Conservation (phyloP, 64 coral and sea anemone species). For the Montipora efflorescens region DNA sequence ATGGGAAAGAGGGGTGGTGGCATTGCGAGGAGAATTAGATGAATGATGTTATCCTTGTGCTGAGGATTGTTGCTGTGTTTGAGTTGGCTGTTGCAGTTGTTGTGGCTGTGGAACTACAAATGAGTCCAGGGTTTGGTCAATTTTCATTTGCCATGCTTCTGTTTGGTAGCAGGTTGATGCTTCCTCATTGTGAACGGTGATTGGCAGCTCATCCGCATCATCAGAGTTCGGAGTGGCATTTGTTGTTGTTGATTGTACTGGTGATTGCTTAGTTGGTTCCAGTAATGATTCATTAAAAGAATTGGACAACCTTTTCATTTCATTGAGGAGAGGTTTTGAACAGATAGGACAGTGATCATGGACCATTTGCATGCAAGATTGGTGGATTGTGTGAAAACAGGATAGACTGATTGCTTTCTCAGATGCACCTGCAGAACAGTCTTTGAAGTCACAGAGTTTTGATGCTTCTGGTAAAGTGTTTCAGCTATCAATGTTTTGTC, state of each 20-base stretch:
- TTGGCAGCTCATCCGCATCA: not conserved
- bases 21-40: no score
- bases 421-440: not conserved
- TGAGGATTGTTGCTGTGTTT: no score
- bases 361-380: not conserved
- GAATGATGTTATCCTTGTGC: no score
- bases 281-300: constrained; percentile 42
- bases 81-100: no score
- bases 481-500: not conserved
- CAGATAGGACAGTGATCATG: constrained; percentile 11
- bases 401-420: constrained; percentile 28
- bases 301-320: not conserved
- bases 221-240: not conserved
- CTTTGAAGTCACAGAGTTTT: constrained; percentile 10
- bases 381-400: constrained; percentile 45
- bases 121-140: no score
- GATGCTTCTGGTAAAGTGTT: not conserved
- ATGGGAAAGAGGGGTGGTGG: not conserved
- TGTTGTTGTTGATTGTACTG: not conserved
- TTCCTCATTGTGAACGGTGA: not conserved
- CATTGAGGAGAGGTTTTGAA: not conserved
- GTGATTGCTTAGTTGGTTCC: not conserved
- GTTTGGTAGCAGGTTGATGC: not conserved
- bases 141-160: no score
- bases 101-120: no score